phyloP scores from a whole-genome alignment of 2,113 vertebrate genomes.

The Hemicordylus capensis region DNA sequence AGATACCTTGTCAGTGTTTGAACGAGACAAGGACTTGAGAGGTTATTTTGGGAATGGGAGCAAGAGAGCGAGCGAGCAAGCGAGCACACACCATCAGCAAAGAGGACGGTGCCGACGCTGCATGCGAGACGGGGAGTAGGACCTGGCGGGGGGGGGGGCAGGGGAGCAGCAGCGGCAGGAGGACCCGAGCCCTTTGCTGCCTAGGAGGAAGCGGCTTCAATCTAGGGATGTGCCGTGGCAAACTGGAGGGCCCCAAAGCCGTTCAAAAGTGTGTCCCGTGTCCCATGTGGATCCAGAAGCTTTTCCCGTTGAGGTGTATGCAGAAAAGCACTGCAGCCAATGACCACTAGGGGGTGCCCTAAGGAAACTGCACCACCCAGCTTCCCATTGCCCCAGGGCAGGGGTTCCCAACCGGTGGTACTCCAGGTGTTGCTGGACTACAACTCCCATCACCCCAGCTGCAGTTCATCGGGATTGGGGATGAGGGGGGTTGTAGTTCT shows the following conservation, averaged over 20 bases:
- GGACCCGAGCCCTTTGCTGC: background rate
- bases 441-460: no score
- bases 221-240: no score
- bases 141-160: background rate
- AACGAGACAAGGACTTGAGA: background rate
- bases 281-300: background rate
- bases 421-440: no score
- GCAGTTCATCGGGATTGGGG: no score
- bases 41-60: conserved; percentile 11
- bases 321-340: background rate
- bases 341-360: accelerated
- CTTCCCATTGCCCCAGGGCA: background rate
- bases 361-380: background rate
- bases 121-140: background rate
- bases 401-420: no score
- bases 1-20: conserved; percentile 9
- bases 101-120: background rate
- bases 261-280: background rate
- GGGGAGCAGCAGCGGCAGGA: background rate
- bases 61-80: no score
- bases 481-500: no score
- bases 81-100: background rate
- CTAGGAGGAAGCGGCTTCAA: no score
- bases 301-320: no score
- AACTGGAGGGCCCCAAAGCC: background rate